These are phyloP conservation scores for Chromobotia macracanthus DNA, from an alignment of 2,797 vertebrate species.

Conservation along the genomic window DNA sequence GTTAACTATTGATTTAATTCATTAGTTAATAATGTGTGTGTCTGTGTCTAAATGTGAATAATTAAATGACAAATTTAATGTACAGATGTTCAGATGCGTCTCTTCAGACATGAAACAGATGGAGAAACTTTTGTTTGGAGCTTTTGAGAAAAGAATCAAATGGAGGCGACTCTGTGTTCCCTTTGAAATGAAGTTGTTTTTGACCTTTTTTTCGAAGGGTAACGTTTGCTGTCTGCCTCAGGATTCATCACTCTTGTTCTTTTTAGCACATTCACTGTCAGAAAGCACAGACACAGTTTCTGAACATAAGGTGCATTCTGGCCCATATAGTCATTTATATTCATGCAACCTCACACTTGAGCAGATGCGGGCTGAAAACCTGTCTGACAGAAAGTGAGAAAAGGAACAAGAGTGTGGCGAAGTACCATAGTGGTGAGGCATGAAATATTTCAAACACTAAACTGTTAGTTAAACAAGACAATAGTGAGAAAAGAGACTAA, in stretches of 20 bases:
- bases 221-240: background rate
- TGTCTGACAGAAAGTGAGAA: background rate
- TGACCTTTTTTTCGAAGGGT: too few relatives aligned
- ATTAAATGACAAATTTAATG: background rate
- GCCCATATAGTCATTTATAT: background rate
- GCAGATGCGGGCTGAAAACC: background rate
- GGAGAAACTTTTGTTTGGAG: background rate
- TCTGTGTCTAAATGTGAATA: too few relatives aligned
- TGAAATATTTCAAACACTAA: background rate
- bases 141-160: background rate
- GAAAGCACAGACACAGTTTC: background rate
- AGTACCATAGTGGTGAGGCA: background rate
- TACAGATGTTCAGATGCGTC: background rate
- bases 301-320: background rate
- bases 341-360: background rate
- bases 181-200: background rate
- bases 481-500: background rate
- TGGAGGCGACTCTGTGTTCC: background rate
- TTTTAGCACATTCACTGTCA: background rate
- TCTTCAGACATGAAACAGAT: background rate
- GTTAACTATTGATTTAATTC: constrained; percentile 1
- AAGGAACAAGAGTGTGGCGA: background rate
- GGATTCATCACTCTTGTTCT: background rate
- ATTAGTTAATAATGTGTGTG: too few relatives aligned
- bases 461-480: background rate